Percentiles rank a stretch among this genome's conserved stretches.
These are phyloP conservation scores for Eumerus sabulonum DNA, from an alignment of 2,888 invertebrate genomes.

Conservation along the genomic window DNA sequence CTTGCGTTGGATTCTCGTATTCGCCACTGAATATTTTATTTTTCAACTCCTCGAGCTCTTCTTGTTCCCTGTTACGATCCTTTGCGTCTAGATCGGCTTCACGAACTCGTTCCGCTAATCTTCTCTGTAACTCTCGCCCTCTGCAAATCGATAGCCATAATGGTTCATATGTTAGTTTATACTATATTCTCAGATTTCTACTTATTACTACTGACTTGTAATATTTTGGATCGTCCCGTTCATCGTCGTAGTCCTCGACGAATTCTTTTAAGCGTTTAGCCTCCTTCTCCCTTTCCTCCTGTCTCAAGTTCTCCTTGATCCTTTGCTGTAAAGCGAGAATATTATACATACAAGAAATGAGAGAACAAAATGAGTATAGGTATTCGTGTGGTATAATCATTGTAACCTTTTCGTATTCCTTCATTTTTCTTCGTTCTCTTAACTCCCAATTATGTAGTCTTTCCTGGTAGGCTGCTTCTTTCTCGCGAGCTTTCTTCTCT, in stretches of 20 bases:
- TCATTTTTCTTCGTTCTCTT: constrained; percentile 92
- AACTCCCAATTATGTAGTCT: constrained; percentile 89
- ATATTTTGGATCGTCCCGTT: constrained; percentile 97
- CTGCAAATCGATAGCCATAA: constrained; percentile 55
- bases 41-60: constrained; percentile 91
- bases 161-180: too few relatives aligned
- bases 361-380: constrained; percentile 24
- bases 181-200: constrained; percentile 70
- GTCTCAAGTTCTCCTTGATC: constrained; percentile 89
- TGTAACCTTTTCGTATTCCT: constrained; percentile 89
- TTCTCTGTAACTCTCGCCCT: constrained; percentile 92
- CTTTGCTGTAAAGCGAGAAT: constrained; percentile 82
- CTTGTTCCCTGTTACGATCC: constrained; percentile 93
- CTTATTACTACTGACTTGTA: constrained; percentile 84
- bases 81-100: constrained; percentile 95
- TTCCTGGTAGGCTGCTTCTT: constrained; percentile 98
- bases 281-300: constrained; percentile 93
- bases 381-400: constrained; percentile 1
- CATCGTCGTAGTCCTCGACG: constrained; percentile 99
- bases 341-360: constrained; percentile 9
- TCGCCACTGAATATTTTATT: constrained; percentile 86
- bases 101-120: constrained; percentile 94
- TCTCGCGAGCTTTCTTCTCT: constrained; percentile 95
- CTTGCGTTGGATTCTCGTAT: constrained; percentile 83
- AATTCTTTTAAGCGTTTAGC: constrained; percentile 97